Evolutionary conservation across 2,113 vertebrate species (phyloP), one percentile per base, ranked within the genome.

Genomic region (Scalopus aquaticus): DNA sequence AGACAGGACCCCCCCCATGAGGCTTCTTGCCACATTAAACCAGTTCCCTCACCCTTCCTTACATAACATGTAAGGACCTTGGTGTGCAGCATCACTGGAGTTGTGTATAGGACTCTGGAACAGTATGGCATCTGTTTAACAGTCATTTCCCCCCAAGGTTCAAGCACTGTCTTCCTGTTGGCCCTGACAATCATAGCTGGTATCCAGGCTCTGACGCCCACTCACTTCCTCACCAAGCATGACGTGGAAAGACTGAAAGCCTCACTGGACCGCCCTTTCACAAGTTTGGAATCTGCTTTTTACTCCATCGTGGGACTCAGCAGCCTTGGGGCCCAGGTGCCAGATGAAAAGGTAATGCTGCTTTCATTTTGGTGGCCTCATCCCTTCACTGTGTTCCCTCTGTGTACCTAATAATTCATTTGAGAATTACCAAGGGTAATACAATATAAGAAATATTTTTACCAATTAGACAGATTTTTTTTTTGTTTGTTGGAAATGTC

Each of bases 201-300:
- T 90, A 97, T 96, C 83, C 98, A 96, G 90, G 98, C 99, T 44
- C 97, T 99, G 95, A 99, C 98, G 8, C 99, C 99, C 51, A 98
- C 98, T 42, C 99, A 99, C 97, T 98, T 98, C 94, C 99, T 99
- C 91, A 98, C 98, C 22, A 96, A 98, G 81, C 96, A 98, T 0
- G 99, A 99, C 65, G 98, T 99, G 97, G 98, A 98, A 60, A 98
- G 99, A 94, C 98, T 99, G 88, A 98, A 98, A 96, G 98, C 93
- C 86, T 97, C 98, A 1, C 96, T 99, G 95, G 98, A 98, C 95
- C 98, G 98, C 76, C 99, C 98, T 0, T 98, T 99, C 92, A 92
- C 96, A 20, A 98, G 99, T 86, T 92, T 99, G 95, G 98, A 99
- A 96, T 98, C 99, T 22, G 99, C 99, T 9, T 99, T 99, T 96